phyloP scores from a whole-genome alignment of 2,113 vertebrate species.

The Acrocephalus kingi region DNA sequence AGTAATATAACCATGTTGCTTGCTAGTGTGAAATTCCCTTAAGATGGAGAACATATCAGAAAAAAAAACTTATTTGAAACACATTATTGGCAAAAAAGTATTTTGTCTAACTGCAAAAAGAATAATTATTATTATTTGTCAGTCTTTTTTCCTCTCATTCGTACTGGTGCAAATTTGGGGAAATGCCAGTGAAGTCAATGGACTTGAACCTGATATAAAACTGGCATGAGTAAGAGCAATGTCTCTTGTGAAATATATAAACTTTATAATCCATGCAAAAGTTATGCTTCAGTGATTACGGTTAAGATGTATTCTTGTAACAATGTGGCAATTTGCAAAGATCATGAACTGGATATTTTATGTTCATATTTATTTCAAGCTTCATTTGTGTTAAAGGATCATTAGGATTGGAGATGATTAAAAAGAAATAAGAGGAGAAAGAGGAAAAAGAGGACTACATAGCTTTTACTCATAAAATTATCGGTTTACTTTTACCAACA shows the following conservation, averaged over 20 bases:
- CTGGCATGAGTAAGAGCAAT: neutral
- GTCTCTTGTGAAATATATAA: slow-evolving; percentile 14
- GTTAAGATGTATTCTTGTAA: slow-evolving; percentile 2
- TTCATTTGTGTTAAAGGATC: slow-evolving; percentile 36
- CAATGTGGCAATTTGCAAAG: slow-evolving; percentile 21
- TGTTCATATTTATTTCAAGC: slow-evolving; percentile 54
- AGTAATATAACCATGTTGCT: fast-evolving
- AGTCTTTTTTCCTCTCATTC: neutral
- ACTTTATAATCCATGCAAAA: slow-evolving; percentile 31
- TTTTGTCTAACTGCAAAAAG: neutral
- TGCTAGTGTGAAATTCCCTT: neutral
- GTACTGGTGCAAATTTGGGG: neutral
- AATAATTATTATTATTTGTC: neutral
- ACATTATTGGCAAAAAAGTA: neutral
- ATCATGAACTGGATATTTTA: slow-evolving; percentile 35
- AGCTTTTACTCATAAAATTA: neutral
- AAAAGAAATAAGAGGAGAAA: neutral
- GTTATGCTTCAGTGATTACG: neutral
- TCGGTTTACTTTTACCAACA: neutral
- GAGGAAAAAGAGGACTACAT: neutral
- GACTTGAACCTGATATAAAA: slow-evolving; percentile 20
- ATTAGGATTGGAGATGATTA: slow-evolving; percentile 16
- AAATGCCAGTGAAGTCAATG: neutral
- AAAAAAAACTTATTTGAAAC: neutral
- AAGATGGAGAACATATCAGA: neutral